Evolutionary conservation across 2,888 invertebrate species (phyloP).

Genomic region (Epistrophella euchroma): DNA sequence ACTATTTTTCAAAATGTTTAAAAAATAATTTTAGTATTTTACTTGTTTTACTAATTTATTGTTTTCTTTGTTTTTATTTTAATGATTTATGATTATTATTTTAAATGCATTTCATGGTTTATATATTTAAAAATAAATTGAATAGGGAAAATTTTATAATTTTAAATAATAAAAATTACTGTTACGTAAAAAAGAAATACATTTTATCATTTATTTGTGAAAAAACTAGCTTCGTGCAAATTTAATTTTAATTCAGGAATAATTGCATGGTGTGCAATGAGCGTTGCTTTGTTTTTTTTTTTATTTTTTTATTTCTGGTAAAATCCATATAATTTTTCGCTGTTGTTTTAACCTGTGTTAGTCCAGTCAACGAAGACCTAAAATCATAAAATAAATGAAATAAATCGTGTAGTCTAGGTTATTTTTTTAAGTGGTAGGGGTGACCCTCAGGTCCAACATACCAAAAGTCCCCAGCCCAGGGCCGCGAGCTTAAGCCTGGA

Average conservation of each 20-base stretch:
- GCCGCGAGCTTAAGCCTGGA: no score
- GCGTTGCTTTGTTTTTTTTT: not conserved
- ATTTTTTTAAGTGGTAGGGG: no score
- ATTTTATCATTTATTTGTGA: not conserved
- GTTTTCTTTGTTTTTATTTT: slow-evolving; percentile 22
- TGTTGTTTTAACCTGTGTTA: not conserved
- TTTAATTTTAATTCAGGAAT: not conserved
- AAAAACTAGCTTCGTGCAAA: not conserved
- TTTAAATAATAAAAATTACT: not conserved
- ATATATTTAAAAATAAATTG: not conserved
- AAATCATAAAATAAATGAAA: no score
- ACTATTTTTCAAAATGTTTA: slow-evolving; percentile 31
- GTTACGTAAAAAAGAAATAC: not conserved
- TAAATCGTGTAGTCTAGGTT: no score
- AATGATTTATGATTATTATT: not conserved
- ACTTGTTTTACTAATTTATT: slow-evolving; percentile 44
- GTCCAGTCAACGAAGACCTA: no score
- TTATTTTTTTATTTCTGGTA: not conserved
- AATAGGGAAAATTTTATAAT: not conserved
- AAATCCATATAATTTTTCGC: not conserved
- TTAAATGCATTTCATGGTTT: slow-evolving; percentile 1
- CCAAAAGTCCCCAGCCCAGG: no score
- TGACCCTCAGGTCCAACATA: no score
- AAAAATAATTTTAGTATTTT: slow-evolving; percentile 60
- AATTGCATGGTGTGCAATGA: slow-evolving; percentile 12